A percentile compares a stretch with the other conserved stretches of the same genome.
Conservation (phyloP, 2,797 vertebrate species). For the Neostethus bicornis region DNA sequence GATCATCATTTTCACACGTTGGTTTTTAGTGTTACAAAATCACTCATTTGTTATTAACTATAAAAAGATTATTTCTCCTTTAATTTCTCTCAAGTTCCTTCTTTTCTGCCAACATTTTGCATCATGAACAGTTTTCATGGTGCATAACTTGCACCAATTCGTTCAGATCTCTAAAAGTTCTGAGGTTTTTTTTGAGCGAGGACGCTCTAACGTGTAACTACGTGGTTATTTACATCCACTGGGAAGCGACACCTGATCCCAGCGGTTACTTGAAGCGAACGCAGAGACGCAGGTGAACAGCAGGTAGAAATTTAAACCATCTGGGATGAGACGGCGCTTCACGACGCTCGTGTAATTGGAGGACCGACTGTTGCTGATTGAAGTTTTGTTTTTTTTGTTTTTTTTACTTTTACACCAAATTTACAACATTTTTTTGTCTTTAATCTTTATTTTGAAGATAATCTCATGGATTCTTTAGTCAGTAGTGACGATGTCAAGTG, state of each 20-base stretch:
- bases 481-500: not conserved
- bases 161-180: not conserved
- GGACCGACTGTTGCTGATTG: not conserved
- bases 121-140: no score
- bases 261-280: not conserved
- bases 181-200: not conserved
- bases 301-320: not conserved
- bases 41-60: no score
- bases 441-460: not conserved
- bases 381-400: no score
- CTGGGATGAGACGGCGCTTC: not conserved
- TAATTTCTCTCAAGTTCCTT: no score
- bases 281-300: slow-evolving; percentile 1
- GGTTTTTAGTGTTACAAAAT: no score
- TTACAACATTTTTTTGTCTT: not conserved
- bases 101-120: no score
- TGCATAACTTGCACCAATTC: no score
- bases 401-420: not conserved
- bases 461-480: not conserved
- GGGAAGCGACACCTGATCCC: slow-evolving; percentile 1
- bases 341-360: not conserved
- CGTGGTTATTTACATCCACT: not conserved
- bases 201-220: not conserved
- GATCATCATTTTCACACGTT: no score
- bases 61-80: no score